Evolutionary conservation across 2,113 vertebrate genomes (phyloP).

Genomic region (Lasiurus borealis): DNA sequence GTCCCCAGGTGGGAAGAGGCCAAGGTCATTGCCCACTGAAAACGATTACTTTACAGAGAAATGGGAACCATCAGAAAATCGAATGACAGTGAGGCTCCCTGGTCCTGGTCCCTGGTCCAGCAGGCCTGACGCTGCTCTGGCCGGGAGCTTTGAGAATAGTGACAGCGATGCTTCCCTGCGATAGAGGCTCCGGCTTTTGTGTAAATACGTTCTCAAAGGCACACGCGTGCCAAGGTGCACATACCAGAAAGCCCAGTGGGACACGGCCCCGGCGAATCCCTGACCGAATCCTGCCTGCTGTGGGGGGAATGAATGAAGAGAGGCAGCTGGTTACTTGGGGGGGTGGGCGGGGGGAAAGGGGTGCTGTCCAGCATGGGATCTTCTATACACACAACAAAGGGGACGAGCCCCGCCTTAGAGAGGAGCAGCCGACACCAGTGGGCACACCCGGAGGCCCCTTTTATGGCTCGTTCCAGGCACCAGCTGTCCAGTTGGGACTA

Average conservation of each 20-base stretch:
- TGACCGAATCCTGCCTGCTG: background rate
- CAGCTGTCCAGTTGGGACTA: background rate
- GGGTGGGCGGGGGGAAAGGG: no score
- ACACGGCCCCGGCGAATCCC: background rate
- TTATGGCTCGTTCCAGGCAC: accelerated
- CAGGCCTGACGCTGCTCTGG: background rate
- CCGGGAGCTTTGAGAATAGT: background rate
- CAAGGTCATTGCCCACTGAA: background rate
- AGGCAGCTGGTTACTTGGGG: accelerated
- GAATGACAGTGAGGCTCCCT: background rate
- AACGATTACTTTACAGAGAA: background rate
- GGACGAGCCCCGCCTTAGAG: accelerated
- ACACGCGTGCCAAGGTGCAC: background rate
- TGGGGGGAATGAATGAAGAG: no score
- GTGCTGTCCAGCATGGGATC: accelerated
- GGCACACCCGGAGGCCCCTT: accelerated
- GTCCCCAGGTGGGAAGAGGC: background rate
- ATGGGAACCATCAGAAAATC: background rate
- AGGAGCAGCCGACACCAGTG: accelerated
- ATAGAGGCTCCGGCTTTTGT: background rate
- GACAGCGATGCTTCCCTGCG: accelerated
- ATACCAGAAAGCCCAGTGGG: accelerated
- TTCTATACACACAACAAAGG: accelerated
- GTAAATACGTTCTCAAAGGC: background rate
- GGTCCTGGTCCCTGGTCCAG: accelerated